A percentile compares a stretch with the other conserved stretches of the same genome.
Conservation (phyloP, 2,888 invertebrate genomes). For the Hyalella azteca region DNA sequence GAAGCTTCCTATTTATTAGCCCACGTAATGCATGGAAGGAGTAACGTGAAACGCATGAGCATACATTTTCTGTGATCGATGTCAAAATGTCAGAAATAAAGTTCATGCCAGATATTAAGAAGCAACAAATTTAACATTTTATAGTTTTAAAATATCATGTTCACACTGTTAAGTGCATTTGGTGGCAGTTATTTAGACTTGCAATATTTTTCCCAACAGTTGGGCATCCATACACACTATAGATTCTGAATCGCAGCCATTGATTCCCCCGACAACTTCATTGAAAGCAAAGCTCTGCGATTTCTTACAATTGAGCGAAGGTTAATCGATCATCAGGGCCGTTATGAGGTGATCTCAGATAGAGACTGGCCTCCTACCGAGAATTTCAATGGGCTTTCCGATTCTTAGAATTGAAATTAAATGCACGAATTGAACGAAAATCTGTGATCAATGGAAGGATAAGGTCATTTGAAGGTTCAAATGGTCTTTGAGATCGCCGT, state of each 20-base stretch:
- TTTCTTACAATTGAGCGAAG: slow-evolving; percentile 9
- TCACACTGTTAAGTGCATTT: no score
- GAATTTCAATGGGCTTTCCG: slow-evolving; percentile 3
- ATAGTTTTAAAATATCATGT: no score
- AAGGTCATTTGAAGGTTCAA: not conserved
- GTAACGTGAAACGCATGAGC: no score
- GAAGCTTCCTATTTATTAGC: no score
- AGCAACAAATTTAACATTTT: no score
- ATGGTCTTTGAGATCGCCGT: not conserved
- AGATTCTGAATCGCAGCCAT: no score
- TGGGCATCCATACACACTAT: not conserved
- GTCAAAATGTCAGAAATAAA: no score
- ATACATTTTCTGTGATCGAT: no score
- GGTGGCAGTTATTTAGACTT: no score
- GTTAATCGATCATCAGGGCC: slow-evolving; percentile 13
- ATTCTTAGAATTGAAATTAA: not conserved
- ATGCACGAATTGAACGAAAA: not conserved
- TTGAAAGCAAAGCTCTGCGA: not conserved
- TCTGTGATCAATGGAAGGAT: not conserved
- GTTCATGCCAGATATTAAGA: no score
- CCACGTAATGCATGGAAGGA: no score
- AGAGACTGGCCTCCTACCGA: not conserved
- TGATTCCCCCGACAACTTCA: not conserved
- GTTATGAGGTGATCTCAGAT: slow-evolving; percentile 19
- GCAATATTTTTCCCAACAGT: not conserved